Base-by-base conservation (phyloP, 2,888 invertebrate species). In the Lithodes maja region DNA sequence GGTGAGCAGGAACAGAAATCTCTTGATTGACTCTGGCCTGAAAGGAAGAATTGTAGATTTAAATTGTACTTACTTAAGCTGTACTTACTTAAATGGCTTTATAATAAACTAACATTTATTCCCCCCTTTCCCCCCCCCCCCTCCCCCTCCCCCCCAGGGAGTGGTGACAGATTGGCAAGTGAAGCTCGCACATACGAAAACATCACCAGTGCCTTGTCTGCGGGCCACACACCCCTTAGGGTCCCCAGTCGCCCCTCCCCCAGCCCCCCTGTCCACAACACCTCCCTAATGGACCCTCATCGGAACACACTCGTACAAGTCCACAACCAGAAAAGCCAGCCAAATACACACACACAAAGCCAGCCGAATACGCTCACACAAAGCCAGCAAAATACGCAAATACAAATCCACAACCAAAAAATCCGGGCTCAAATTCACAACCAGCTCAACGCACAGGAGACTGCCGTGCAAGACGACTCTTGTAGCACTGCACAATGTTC, bases 161-260 rank as follows among this genome's bases (percentile, higher is more conserved):
- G 12, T 17, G 71, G 9, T 49, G 54, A 74, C 12, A n/a, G n/a
- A n/a, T n/a, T n/a, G n/a, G 17, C 53, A 12, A 54, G 33, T 50
- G 79, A 52, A 69, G 33, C 55, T 1, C 86, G 71, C 1, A 54
- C 80, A 2, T 86, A 86, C 74, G 86, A 86, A 81, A 86, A 86
- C 74, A 71, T 86, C 17, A 74, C 9, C 55, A 80, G 74, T 80
- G 74, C 54, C 50, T 81, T 68, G 55, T 33, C 33, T 61, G 55
- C 17, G 53, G 85, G 77, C 49, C 80, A 86, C 33, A 79, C 80
- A 53, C 86, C 86, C n/a, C 82, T 89, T 17, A 74, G 85, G 61
- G 82, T 82, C 7, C 89, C 89, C 15, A 53, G 80, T 53, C 89
- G 89, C 68, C 89, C 89, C 69, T 82, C 84, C 17, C 89, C 89